Evolutionary conservation across 2,888 invertebrate genomes (phyloP).

Genomic region (Odontothrips loti): DNA sequence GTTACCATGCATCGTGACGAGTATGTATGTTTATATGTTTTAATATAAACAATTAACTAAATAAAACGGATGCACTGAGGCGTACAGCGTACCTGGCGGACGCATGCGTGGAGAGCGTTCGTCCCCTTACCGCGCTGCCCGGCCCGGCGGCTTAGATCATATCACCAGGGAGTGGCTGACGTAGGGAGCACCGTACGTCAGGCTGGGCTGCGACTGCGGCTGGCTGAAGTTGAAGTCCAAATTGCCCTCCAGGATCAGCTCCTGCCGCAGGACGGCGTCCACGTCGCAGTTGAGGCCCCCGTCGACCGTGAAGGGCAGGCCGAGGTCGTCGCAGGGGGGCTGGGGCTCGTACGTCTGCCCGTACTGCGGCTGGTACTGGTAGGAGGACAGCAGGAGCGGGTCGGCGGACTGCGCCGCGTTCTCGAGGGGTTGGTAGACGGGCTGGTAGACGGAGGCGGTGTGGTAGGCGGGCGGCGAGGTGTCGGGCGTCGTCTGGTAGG

Average conservation of each 20-base stretch:
- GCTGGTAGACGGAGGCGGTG: background rate
- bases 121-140: too few species aligned
- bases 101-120: too few species aligned
- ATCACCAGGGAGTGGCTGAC: too few species aligned
- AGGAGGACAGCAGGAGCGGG: background rate
- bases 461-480: background rate
- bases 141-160: too few species aligned
- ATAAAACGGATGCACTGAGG: too few species aligned
- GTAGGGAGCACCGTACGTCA: too few species aligned
- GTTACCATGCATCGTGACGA: too few species aligned
- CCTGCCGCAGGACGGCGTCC: background rate
- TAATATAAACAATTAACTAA: too few species aligned
- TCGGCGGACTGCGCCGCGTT: too few species aligned
- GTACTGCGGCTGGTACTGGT: background rate
- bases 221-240: conserved; percentile 11
- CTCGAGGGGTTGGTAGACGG: background rate
- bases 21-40: too few species aligned
- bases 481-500: background rate
- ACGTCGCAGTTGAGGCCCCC: conserved; percentile 10
- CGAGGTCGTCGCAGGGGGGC: background rate
- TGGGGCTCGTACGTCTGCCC: background rate
- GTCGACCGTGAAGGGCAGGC: background rate
- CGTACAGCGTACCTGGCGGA: too few species aligned
- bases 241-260: conserved; percentile 1
- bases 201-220: too few species aligned